These are phyloP conservation scores for Oxygymnocypris stewartii DNA, from an alignment of 2,113 vertebrate species.

Conservation along the genomic window DNA sequence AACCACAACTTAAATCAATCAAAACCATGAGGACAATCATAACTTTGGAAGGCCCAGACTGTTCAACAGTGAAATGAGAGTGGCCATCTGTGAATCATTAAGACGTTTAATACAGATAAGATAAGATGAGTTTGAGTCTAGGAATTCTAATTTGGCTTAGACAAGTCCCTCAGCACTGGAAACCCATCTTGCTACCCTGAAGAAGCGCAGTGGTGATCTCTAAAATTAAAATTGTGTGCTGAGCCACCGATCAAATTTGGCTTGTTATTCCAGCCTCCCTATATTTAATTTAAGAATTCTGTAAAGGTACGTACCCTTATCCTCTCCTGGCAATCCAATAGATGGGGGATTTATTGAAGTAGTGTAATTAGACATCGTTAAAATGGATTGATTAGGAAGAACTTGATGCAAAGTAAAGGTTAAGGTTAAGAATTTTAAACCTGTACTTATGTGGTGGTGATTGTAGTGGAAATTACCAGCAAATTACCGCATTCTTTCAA, in stretches of 20 bases:
- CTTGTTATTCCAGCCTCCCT: conserved; percentile 6
- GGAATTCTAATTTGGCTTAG: conserved; percentile 20
- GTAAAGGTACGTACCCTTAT: conserved; percentile 26
- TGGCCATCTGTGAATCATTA: conserved; percentile 8
- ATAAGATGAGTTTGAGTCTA: background rate
- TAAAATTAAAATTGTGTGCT: conserved; percentile 28
- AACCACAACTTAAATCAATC: background rate
- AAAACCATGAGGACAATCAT: background rate
- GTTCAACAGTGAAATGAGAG: background rate
- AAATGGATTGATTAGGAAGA: conserved; percentile 33
- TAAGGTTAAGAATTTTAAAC: conserved; percentile 44
- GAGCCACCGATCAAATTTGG: conserved; percentile 2
- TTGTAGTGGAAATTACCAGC: conserved; percentile 49
- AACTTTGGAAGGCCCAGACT: background rate
- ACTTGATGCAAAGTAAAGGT: conserved; percentile 46
- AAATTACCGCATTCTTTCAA: conserved; percentile 47
- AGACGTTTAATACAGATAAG: background rate
- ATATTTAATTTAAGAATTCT: conserved; percentile 30
- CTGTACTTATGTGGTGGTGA: conserved; percentile 46
- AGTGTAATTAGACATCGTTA: conserved; percentile 20
- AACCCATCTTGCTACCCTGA: conserved; percentile 17
- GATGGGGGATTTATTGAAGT: conserved; percentile 31
- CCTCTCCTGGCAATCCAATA: background rate
- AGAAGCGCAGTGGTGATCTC: conserved; percentile 13
- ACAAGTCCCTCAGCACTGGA: conserved; percentile 26